Evolutionary conservation across 2,113 vertebrate species (phyloP).

Genomic region (Leucosticte australis): DNA sequence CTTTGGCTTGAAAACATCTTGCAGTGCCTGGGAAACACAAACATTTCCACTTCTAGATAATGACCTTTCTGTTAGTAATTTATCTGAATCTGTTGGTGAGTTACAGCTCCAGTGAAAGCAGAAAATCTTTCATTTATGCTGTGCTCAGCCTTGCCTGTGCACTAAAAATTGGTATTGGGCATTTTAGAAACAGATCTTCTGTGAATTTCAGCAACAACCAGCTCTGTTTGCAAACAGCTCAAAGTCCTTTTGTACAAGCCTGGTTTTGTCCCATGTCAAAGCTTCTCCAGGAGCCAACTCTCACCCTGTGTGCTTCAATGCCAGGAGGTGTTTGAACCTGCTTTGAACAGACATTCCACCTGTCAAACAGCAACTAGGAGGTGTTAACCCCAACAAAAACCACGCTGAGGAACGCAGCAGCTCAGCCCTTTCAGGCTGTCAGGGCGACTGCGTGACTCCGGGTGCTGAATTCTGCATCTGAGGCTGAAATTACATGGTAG

Average conservation of each 20-base stretch:
- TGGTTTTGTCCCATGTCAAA: not conserved
- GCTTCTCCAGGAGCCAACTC: not conserved
- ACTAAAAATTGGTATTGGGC: accelerated
- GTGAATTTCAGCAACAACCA: not conserved
- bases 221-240: not conserved
- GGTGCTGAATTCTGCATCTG: not conserved
- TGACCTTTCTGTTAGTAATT: not conserved
- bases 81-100: not conserved
- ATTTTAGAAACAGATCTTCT: not conserved
- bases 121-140: not conserved
- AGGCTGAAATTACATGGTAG: conserved; percentile 39
- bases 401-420: accelerated
- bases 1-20: not conserved
- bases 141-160: not conserved
- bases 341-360: not conserved
- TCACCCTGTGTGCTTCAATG: not conserved
- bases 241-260: not conserved
- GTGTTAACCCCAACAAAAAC: not conserved
- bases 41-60: not conserved
- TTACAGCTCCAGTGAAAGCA: not conserved
- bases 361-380: accelerated
- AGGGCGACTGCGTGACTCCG: not conserved
- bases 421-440: not conserved
- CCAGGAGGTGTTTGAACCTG: not conserved
- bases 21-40: not conserved